Base-by-base conservation (phyloP, 2,888 invertebrate genomes). In the Drosophila anceps region DNA sequence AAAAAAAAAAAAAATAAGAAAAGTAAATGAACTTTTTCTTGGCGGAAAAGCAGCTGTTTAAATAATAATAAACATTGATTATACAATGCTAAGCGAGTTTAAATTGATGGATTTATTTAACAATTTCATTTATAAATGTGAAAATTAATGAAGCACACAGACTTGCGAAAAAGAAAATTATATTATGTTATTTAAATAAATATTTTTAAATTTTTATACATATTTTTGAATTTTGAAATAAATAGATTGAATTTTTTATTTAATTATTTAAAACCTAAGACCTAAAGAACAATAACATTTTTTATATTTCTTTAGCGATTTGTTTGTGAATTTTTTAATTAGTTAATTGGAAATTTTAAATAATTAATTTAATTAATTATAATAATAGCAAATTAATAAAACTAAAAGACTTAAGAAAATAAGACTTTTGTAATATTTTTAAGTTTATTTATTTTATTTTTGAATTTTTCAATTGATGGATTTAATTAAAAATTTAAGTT, bases 11-110 rank as follows among this genome's bases (percentile, higher is more conserved):
- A 35, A 33, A 53, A 39, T 15, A n/a, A 64, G 10, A 58, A 50
- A 67, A 69, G 85, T 70, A 87, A 76, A 84, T 76, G 81, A 84
- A 88, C 83, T 62, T 43, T 27, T 27, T 50, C 12, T 12, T 8
- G 50, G 12, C 51, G 51, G 50, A 29, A 50, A 48, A 73, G 37
- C 82, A 82, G 58, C 76, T 87, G 82, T 73, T 61, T 27, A 73
- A 87, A 76, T 46, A 76, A 73, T 59, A 60, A 64, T 15, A 53
- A 50, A 18, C n/a, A 62, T 71, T 63, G 48, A 79, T 77, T 77
- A 75, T 71, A 60, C 67, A 71, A 75, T 48, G n/a, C 46, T 41
- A n/a, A 39, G 39, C n/a, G 35, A 51, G 29, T 7, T 51, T 2
- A 31, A 43, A 8, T 53, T 57, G 55, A 63, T 57, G 69, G 69